These are phyloP conservation scores for Ciconia nigra DNA, from an alignment of 2,797 vertebrate species.

Conservation along the genomic window DNA sequence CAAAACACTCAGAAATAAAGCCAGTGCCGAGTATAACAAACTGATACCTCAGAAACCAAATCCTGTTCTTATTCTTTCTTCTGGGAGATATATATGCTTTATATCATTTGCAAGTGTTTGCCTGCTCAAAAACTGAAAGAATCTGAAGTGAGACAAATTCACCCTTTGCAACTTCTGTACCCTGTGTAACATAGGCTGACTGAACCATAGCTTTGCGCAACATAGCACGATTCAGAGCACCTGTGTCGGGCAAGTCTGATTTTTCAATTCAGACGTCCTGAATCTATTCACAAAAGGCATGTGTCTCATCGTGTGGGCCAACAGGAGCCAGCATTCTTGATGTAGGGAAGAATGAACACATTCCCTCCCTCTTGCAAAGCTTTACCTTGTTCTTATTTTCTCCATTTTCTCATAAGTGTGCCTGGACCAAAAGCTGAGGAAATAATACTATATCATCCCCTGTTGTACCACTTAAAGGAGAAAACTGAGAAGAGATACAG, in stretches of 20 bases:
- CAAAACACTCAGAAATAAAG: neutral
- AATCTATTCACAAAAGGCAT: neutral
- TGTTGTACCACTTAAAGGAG: neutral
- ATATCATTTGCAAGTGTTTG: neutral
- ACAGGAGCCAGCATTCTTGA: neutral
- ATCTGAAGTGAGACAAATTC: neutral
- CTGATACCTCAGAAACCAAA: neutral
- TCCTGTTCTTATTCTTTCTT: neutral
- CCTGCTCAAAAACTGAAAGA: neutral
- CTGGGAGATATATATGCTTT: neutral
- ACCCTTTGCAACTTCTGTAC: neutral
- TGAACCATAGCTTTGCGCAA: neutral
- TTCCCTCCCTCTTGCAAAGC: neutral
- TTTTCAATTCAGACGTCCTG: neutral
- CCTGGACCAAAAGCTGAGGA: neutral
- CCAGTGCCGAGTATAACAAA: neutral
- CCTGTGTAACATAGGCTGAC: neutral
- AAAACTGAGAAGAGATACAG: neutral
- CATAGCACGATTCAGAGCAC: neutral
- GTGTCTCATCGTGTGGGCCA: neutral
- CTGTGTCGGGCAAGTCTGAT: neutral
- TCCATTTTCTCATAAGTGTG: neutral
- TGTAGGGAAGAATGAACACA: neutral
- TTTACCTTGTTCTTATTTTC: neutral
- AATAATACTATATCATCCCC: neutral